Base-by-base conservation (phyloP, 2,888 invertebrate species). In the Ochlodes sylvanus region DNA sequence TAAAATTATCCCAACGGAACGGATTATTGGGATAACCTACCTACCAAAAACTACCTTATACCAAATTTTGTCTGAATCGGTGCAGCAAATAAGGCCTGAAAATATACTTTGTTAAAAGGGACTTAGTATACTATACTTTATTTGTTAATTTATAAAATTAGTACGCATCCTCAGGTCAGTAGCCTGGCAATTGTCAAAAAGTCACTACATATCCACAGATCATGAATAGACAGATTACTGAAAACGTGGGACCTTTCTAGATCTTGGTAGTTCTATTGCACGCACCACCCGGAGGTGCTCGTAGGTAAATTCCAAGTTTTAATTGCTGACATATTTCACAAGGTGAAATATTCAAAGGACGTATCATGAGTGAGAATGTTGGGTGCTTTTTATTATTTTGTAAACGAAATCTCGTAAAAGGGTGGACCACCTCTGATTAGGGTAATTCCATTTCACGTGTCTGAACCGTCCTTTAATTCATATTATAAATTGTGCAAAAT, bases 401-500 rank as follows among this genome's bases (percentile, higher is more conserved):
- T 72, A 76, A 76, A 75, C 74, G 71, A 73, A 75, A 75, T 76
- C 71, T 77, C 75, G 75, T 77, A 76, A 85, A 88, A 88, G 85
- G 87, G 88, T 89, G 78, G 92, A 86, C 92, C 91, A 90, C 91
- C 91, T 87, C 86, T 87, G 90, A 84, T 66, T 66, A 52, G 65
- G 65, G 58, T 47, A 10, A 66, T 60, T 66, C 65, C 21, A 1
- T 47, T 52, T 21, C 4, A 19, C 21, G 3, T 21, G 19, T 21
- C 14, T 52, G 21, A 52, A 21, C 12, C 15, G 7, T 14, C 14
- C 21, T 21, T 5, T 2, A 10, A 52, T 21, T 14, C 1, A 21
- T 52, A 19, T 52, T 14, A 52, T 2, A 9, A 38, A 34, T n/a
- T n/a, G n/a, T n/a, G n/a, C n/a, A 34, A 34, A 34, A 34, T 7